Conservation (phyloP, 2,113 vertebrate species). For the Dicaeum eximium region DNA sequence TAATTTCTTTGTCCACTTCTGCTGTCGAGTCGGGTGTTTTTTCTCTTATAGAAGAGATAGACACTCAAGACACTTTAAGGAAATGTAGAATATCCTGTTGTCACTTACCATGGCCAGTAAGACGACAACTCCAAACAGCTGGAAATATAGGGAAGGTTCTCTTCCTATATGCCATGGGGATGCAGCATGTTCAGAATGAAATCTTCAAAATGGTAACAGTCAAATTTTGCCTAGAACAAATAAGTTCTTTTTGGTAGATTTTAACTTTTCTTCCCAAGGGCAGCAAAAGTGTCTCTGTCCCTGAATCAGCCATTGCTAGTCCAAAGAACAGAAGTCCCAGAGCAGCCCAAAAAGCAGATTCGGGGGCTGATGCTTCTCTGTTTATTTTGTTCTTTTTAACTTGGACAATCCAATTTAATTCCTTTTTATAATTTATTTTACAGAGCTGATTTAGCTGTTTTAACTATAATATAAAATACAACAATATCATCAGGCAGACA, state of each 20-base stretch:
- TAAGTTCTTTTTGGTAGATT: neutral
- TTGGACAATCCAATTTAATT: neutral
- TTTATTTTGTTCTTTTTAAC: neutral
- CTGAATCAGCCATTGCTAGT: neutral
- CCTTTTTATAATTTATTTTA: neutral
- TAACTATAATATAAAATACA: neutral
- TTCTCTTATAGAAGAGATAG: neutral
- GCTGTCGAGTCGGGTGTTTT: neutral
- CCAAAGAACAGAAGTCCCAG: neutral
- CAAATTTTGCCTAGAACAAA: neutral
- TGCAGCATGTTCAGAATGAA: neutral
- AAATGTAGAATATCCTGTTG: neutral
- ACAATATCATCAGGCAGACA: neutral
- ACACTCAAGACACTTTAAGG: neutral
- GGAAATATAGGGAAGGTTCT: neutral
- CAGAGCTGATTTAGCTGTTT: neutral
- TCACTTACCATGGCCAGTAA: neutral
- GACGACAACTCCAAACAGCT: neutral
- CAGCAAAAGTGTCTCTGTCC: neutral
- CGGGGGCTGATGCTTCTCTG: neutral
- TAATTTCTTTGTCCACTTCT: neutral
- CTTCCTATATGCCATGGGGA: fast-evolving
- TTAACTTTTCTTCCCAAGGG: neutral
- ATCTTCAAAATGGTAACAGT: neutral
- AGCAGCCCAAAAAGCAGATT: neutral